phyloP scores from a whole-genome alignment of 2,888 invertebrate species.

The Habroteleia sp. region DNA sequence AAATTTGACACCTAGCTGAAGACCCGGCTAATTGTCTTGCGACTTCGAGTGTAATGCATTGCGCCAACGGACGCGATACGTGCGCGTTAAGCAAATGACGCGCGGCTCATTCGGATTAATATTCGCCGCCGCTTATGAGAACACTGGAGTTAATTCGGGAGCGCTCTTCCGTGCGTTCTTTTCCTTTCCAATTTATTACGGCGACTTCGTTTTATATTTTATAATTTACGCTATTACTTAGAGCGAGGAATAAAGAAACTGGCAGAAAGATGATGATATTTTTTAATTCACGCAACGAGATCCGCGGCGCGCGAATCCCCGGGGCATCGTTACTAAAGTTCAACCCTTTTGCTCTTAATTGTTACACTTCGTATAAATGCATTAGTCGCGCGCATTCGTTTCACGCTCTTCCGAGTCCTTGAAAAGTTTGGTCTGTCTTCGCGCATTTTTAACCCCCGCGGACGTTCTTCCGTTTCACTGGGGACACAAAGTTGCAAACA shows the following conservation, averaged over 20 bases:
- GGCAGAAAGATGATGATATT: constrained; percentile 24
- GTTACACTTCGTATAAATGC: constrained; percentile 80
- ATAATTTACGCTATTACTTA: constrained; percentile 14
- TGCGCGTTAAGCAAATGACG: constrained; percentile 9
- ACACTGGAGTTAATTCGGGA: constrained; percentile 9
- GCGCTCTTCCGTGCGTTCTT: not conserved
- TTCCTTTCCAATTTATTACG: not conserved
- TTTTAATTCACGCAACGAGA: constrained; percentile 52
- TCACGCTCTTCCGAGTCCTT: constrained; percentile 73
- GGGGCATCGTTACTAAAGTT: constrained; percentile 66
- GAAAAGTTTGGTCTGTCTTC: constrained; percentile 52
- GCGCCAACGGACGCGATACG: constrained; percentile 6
- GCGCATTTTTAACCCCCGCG: constrained; percentile 18
- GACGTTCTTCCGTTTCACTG: not conserved
- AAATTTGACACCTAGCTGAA: constrained; percentile 73
- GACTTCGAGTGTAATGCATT: constrained; percentile 62
- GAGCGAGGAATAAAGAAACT: constrained; percentile 13
- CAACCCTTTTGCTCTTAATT: constrained; percentile 74
- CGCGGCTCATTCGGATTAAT: constrained; percentile 16
- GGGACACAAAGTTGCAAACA: constrained; percentile 22
- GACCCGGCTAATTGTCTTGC: constrained; percentile 69
- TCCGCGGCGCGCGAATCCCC: constrained; percentile 48
- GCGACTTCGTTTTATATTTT: constrained; percentile 4
- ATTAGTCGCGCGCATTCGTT: constrained; percentile 78
- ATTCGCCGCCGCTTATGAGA: constrained; percentile 13